phyloP scores from a whole-genome alignment of 2,113 vertebrate genomes.

The Corvus cornix region DNA sequence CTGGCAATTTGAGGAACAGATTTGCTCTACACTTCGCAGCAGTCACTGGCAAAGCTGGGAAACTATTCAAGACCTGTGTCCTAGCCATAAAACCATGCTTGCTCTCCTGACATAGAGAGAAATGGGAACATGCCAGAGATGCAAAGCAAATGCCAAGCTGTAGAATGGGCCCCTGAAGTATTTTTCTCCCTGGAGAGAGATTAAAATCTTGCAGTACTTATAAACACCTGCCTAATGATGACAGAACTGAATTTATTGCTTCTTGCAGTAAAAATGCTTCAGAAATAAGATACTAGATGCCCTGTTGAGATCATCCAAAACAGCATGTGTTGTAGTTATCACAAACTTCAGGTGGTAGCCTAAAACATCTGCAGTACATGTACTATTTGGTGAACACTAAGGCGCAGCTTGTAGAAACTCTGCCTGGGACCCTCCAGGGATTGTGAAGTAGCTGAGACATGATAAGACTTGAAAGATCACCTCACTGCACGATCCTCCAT shows the following conservation, averaged over 20 bases:
- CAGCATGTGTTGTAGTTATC: slow-evolving; percentile 23
- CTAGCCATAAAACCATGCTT: slow-evolving; percentile 7
- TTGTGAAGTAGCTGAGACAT: slow-evolving; percentile 25
- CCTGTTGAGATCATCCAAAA: slow-evolving; percentile 29
- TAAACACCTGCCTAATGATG: slow-evolving; percentile 62
- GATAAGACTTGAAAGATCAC: slow-evolving; percentile 35
- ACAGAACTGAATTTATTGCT: slow-evolving; percentile 57
- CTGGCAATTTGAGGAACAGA: not conserved
- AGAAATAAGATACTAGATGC: slow-evolving; percentile 52
- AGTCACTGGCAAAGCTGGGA: not conserved
- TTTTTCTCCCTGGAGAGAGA: slow-evolving; percentile 37
- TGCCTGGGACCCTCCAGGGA: slow-evolving; percentile 22
- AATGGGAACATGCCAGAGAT: not conserved
- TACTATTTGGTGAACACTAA: slow-evolving; percentile 41
- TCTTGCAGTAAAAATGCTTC: slow-evolving; percentile 49
- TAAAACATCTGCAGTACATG: slow-evolving; percentile 45
- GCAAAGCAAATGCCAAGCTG: slow-evolving; percentile 4
- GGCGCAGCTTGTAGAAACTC: slow-evolving; percentile 1
- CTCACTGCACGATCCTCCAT: slow-evolving; percentile 37
- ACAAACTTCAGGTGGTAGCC: slow-evolving; percentile 33
- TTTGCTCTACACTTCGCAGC: not conserved
- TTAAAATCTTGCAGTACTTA: slow-evolving; percentile 57
- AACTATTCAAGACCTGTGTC: not conserved
- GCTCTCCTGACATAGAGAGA: not conserved
- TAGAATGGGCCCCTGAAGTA: not conserved